Percentiles rank a stretch among this genome's conserved stretches.
Conservation (phyloP, 2,113 vertebrate species). For the Clarias gariepinus region DNA sequence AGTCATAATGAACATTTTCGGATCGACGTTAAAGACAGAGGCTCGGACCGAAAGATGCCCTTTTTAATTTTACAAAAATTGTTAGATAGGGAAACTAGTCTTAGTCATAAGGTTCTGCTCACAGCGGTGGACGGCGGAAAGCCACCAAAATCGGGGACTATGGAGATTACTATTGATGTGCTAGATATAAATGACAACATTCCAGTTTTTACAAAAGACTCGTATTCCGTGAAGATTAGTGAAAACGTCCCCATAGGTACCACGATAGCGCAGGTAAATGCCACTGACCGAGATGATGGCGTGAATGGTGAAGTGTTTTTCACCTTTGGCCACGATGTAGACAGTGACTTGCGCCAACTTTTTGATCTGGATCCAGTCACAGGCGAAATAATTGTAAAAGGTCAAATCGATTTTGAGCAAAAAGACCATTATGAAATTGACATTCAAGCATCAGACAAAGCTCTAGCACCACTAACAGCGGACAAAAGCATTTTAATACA, state of each 20-base stretch:
- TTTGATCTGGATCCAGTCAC: conserved; percentile 60
- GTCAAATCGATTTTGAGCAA: conserved; percentile 65
- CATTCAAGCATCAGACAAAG: conserved; percentile 68
- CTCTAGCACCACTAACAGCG: conserved; percentile 28
- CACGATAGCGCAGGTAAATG: conserved; percentile 61
- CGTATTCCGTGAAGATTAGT: conserved; percentile 46
- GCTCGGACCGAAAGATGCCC: conserved; percentile 59
- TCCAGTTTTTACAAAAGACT: conserved; percentile 55
- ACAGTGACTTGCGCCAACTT: conserved; percentile 39
- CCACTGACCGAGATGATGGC: conserved; percentile 69
- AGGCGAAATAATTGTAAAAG: conserved; percentile 64
- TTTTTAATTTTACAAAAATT: conserved; percentile 58
- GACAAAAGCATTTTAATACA: conserved; percentile 64
- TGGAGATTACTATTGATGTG: conserved; percentile 57
- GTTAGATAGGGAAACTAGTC: conserved; percentile 63
- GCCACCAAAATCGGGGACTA: conserved; percentile 48
- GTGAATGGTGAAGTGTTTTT: conserved; percentile 65
- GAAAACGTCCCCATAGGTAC: conserved; percentile 55
- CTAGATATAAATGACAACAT: conserved; percentile 62
- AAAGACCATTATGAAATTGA: conserved; percentile 63
- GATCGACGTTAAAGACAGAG: conserved; percentile 60
- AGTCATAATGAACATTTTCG: conserved; percentile 64
- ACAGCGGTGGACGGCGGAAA: conserved; percentile 56
- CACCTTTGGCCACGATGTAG: conserved; percentile 57
- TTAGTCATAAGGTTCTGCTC: conserved; percentile 50